A percentile compares a stretch with the other conserved stretches of the same genome.
phyloP scores from a whole-genome alignment of 2,113 vertebrate species.

The human region DNA sequence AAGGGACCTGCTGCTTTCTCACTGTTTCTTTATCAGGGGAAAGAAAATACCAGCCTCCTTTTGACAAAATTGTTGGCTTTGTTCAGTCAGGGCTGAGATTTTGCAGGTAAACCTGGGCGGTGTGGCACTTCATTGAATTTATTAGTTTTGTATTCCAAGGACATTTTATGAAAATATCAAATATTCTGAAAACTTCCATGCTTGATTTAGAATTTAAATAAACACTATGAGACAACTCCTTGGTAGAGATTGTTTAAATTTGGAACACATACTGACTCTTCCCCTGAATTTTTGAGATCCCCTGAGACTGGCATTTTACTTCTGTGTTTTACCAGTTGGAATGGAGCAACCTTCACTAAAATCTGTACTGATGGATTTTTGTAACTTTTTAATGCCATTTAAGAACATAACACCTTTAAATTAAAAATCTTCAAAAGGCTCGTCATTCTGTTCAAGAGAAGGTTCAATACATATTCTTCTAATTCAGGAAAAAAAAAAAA shows the following conservation, averaged over 20 bases:
- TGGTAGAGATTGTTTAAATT: background rate
- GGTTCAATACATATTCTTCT: background rate
- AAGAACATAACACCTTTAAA: conserved; percentile 10
- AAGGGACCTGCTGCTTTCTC: background rate
- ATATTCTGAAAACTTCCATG: background rate
- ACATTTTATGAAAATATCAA: background rate
- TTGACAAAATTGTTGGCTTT: background rate
- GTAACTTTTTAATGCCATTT: background rate
- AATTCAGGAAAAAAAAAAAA: background rate
- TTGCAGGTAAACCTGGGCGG: background rate
- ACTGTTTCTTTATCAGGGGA: background rate
- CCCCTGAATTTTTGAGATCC: background rate
- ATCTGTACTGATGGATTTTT: background rate
- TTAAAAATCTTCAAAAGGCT: conserved; percentile 13
- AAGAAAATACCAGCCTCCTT: background rate
- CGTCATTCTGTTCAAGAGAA: conserved; percentile 2
- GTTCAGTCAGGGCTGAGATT: conserved; percentile 13
- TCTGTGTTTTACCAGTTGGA: background rate
- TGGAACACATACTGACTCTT: background rate
- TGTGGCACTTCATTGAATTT: background rate
- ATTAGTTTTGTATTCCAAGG: background rate
- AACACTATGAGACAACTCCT: background rate
- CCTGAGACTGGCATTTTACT: background rate
- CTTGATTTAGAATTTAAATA: background rate
- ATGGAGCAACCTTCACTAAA: background rate